Percentiles rank a stretch among this genome's conserved stretches.
phyloP scores from a whole-genome alignment of 2,888 invertebrate genomes.

The Antitype chi region DNA sequence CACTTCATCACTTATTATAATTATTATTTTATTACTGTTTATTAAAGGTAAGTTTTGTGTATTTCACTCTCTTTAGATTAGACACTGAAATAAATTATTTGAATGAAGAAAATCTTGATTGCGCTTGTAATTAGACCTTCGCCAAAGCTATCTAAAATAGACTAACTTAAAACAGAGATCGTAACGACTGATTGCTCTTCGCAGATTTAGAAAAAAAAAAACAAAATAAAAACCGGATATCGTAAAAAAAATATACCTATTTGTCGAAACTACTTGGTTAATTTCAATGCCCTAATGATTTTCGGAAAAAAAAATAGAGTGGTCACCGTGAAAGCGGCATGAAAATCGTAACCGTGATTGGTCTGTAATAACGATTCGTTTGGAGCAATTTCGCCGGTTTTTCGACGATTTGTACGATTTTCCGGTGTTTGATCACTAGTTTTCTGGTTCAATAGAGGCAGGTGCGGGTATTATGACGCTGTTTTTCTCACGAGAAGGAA shows the following conservation, averaged over 20 bases:
- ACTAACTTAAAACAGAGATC: constrained; percentile 60
- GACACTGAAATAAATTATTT: constrained; percentile 35
- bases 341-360: constrained; percentile 81
- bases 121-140: constrained; percentile 60
- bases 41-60: neutral
- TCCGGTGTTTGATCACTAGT: constrained; percentile 87
- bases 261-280: constrained; percentile 78
- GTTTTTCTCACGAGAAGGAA: constrained; percentile 87
- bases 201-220: constrained; percentile 65
- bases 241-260: constrained; percentile 72
- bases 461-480: constrained; percentile 79
- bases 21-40: constrained; percentile 7
- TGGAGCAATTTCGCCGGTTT: constrained; percentile 87
- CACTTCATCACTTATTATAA: constrained; percentile 33
- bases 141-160: constrained; percentile 52
- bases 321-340: constrained; percentile 84
- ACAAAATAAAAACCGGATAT: constrained; percentile 55
- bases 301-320: constrained; percentile 80
- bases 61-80: constrained; percentile 8
- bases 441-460: constrained; percentile 87
- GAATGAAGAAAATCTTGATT: constrained; percentile 50
- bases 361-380: constrained; percentile 82
- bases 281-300: constrained; percentile 87
- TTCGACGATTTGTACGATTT: constrained; percentile 88
- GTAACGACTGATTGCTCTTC: constrained; percentile 61